A percentile compares a stretch with the other conserved stretches of the same genome.
phyloP scores from a whole-genome alignment of 2,113 vertebrate genomes.

The Telmatochromis bifrenatus region DNA sequence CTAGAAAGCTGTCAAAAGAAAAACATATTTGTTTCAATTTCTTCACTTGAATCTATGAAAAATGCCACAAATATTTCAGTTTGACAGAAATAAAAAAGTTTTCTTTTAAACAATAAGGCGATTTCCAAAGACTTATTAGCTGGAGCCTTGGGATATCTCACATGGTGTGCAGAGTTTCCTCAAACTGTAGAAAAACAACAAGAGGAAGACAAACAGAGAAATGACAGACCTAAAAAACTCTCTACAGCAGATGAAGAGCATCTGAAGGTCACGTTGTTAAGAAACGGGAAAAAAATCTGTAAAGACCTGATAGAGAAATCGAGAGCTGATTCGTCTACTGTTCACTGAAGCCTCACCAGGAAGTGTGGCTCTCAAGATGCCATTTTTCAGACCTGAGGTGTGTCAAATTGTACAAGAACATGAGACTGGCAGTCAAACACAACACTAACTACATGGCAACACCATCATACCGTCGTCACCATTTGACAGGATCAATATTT shows the following conservation, averaged over 20 bases:
- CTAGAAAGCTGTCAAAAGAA: neutral
- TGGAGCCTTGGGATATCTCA: rapidly evolving
- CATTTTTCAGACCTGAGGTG: neutral
- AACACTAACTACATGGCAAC: neutral
- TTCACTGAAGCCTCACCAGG: neutral
- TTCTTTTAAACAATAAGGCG: neutral
- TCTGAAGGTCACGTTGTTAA: neutral
- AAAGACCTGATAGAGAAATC: neutral
- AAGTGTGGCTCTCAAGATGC: neutral
- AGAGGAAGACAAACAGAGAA: neutral
- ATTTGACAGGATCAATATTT: neutral
- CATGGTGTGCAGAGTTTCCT: rapidly evolving
- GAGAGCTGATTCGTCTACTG: neutral
- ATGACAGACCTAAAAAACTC: neutral
- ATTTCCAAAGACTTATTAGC: neutral
- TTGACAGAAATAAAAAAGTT: neutral
- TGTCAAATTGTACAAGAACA: neutral
- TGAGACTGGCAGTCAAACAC: neutral
- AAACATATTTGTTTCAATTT: neutral
- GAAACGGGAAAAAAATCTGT: rapidly evolving
- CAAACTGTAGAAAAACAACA: neutral
- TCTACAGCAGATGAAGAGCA: neutral
- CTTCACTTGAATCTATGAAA: neutral
- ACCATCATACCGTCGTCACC: neutral
- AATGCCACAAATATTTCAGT: neutral